Conservation (phyloP, 2,888 invertebrate species). For the Ganaspis brasiliensis region DNA sequence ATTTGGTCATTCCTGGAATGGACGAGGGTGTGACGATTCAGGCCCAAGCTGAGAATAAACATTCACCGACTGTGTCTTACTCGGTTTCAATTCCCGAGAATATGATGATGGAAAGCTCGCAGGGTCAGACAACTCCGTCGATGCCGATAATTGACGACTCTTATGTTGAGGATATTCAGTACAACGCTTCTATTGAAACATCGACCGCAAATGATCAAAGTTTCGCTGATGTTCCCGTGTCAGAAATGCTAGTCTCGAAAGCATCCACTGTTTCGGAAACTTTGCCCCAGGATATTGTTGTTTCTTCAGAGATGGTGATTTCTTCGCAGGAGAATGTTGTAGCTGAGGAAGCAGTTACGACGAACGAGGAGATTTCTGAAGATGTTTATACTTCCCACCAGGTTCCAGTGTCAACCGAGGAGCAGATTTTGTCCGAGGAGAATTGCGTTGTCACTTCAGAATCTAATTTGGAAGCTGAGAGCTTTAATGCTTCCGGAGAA, state of each 20-base stretch:
- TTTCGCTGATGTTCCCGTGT: constrained; percentile 68
- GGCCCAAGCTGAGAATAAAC: no score
- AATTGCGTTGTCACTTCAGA: constrained; percentile 63
- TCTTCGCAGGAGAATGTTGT: constrained; percentile 44
- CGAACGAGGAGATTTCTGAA: constrained; percentile 48
- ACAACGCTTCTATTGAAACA: constrained; percentile 60
- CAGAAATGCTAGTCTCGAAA: constrained; percentile 71
- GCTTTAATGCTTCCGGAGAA: constrained; percentile 49
- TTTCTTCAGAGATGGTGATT: constrained; percentile 58
- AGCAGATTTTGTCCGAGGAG: constrained; percentile 61
- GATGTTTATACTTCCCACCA: constrained; percentile 59
- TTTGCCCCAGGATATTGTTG: constrained; percentile 52
- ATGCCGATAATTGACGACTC: constrained; percentile 79
- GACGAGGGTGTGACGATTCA: constrained; percentile 67
- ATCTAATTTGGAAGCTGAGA: constrained; percentile 60
- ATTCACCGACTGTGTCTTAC: constrained; percentile 68
- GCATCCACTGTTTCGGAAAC: constrained; percentile 54
- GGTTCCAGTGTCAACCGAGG: constrained; percentile 58
- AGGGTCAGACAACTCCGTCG: constrained; percentile 75
- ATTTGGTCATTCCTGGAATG: constrained; percentile 70
- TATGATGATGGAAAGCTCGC: constrained; percentile 66
- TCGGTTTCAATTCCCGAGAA: constrained; percentile 74
- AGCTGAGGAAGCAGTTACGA: constrained; percentile 9
- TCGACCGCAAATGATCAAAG: constrained; percentile 61
- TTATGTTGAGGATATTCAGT: constrained; percentile 69